Conservation (phyloP, 1,140 invertebrate genomes). For the Riptortus pedestris region DNA sequence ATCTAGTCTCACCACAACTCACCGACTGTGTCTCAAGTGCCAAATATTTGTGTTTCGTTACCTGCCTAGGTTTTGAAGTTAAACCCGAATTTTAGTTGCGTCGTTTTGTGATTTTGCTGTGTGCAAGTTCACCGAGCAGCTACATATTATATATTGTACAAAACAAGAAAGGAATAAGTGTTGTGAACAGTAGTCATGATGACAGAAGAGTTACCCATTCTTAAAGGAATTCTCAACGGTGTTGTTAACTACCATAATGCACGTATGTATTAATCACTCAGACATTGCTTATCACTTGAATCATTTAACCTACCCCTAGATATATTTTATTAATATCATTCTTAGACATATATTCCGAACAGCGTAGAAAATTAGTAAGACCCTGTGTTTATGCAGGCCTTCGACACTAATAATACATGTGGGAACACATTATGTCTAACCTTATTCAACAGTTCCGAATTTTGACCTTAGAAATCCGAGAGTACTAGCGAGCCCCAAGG, state of each 20-base stretch:
- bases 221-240: constrained; percentile 77
- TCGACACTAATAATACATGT: too few relatives aligned
- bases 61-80: neutral
- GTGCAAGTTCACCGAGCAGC: constrained; percentile 20
- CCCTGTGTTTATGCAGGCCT: too few relatives aligned
- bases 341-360: too few relatives aligned
- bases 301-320: too few relatives aligned
- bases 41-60: neutral
- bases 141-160: too few relatives aligned
- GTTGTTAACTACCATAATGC: constrained; percentile 80
- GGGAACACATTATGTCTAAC: too few relatives aligned
- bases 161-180: constrained; percentile 8
- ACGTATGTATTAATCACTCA: constrained; percentile 53
- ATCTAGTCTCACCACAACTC: too few relatives aligned
- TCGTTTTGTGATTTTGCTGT: constrained; percentile 3
- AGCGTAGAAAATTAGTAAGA: too few relatives aligned
- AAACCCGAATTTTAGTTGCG: neutral
- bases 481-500: too few relatives aligned
- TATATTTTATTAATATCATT: too few relatives aligned
- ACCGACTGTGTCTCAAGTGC: neutral
- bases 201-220: constrained; percentile 75
- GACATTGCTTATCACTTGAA: constrained; percentile 9
- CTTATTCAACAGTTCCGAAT: too few relatives aligned
- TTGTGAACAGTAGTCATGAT: constrained; percentile 38
- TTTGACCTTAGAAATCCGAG: too few relatives aligned